phyloP scores from a whole-genome alignment of 2,113 vertebrate genomes.

The Antechinus stuartii region DNA sequence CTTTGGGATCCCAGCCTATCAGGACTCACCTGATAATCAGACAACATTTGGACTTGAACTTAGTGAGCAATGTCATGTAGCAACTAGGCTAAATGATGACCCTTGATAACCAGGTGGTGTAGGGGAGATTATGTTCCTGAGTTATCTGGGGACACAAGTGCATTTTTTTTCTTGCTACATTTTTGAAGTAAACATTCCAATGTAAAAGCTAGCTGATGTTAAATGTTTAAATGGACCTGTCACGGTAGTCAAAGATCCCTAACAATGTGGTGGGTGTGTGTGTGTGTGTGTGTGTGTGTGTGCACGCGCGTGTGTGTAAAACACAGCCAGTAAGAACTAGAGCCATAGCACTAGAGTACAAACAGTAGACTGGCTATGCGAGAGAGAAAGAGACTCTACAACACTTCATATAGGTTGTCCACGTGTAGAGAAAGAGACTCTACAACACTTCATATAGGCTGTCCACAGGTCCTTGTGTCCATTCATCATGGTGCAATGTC shows the following conservation, averaged over 20 bases:
- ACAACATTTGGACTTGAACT: not conserved
- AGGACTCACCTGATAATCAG: not conserved
- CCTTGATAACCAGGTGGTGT: not conserved
- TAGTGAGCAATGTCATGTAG: not conserved
- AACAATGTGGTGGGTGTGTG: not conserved
- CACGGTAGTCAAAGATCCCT: not conserved
- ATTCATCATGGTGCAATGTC: not conserved
- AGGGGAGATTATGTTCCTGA: not conserved
- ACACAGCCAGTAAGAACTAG: not conserved
- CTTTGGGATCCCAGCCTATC: not conserved
- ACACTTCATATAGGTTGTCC: not conserved
- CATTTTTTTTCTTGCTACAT: not conserved
- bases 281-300: too few relatives aligned
- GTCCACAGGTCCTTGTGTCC: not conserved
- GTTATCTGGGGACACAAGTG: not conserved
- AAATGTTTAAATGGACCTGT: not conserved
- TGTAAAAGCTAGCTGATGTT: not conserved
- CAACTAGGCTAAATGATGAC: not conserved
- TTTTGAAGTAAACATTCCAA: not conserved
- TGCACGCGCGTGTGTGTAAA: not conserved
- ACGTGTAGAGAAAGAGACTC: not conserved
- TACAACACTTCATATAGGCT: not conserved
- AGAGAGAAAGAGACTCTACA: not conserved
- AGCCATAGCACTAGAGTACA: not conserved
- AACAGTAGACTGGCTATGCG: not conserved